phyloP scores from a whole-genome alignment of 2,797 vertebrate species.

The Anableps anableps region DNA sequence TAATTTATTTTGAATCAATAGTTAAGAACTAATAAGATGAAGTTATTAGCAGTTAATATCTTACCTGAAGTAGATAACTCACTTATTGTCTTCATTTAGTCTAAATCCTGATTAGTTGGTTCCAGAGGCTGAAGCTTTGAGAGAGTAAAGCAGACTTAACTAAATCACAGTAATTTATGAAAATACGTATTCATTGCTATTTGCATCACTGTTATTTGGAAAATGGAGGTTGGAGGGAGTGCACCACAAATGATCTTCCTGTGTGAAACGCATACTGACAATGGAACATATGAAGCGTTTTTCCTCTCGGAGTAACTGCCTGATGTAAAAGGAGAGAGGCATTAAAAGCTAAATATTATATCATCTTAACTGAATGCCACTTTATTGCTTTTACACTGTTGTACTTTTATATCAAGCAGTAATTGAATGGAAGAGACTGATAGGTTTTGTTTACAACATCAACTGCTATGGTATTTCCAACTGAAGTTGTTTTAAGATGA shows the following conservation, averaged over 20 bases:
- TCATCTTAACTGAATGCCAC: neutral
- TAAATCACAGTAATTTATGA: neutral
- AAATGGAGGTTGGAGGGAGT: neutral
- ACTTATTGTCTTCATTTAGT: too few species aligned
- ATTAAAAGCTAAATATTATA: neutral
- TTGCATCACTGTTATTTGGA: neutral
- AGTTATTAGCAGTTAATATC: neutral
- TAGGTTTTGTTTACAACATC: too few species aligned
- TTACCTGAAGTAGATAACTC: neutral
- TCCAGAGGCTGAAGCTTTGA: neutral
- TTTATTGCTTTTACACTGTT: too few species aligned
- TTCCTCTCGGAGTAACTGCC: neutral
- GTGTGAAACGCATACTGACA: neutral
- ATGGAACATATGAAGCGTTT: neutral
- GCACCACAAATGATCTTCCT: neutral
- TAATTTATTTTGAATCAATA: neutral
- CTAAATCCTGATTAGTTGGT: neutral
- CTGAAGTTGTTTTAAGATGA: neutral
- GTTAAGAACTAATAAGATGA: neutral
- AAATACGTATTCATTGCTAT: neutral
- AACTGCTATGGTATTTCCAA: too few species aligned
- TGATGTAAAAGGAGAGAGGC: neutral
- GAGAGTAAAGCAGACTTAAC: neutral
- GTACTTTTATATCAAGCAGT: too few species aligned
- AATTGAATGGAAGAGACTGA: too few species aligned